Evolutionary conservation across 1,140 invertebrate genomes (phyloP).

Genomic region (Plutomurus gul): DNA sequence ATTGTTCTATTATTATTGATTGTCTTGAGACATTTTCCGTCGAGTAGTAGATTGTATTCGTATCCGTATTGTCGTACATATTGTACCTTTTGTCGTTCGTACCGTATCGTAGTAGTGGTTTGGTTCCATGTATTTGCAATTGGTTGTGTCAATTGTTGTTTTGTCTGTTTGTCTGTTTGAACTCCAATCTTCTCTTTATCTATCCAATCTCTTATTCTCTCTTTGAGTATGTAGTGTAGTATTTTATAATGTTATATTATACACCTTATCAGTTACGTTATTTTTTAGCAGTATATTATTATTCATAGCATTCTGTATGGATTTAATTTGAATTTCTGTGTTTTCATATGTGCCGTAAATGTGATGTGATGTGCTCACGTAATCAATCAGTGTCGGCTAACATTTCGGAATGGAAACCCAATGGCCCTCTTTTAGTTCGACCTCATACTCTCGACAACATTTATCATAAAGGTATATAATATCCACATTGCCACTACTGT

Average conservation of each 20-base stretch:
- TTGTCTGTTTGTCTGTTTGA: constrained; percentile 20
- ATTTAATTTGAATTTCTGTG: constrained; percentile 32
- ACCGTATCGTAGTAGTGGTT: no score
- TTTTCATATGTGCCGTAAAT: constrained; percentile 31
- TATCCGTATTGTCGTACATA: no score
- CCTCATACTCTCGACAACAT: constrained; percentile 54
- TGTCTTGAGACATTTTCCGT: no score
- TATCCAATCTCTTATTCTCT: constrained; percentile 5
- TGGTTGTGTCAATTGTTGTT: constrained; percentile 12
- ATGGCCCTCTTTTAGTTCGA: constrained; percentile 52
- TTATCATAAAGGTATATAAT: constrained; percentile 54
- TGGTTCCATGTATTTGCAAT: constrained; percentile 21
- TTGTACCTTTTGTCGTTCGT: no score
- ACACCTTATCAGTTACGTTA: neutral
- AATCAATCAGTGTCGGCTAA: constrained; percentile 54
- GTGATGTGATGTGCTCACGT: constrained; percentile 22
- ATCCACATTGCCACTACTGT: constrained; percentile 19
- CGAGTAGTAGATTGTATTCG: no score
- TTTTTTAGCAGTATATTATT: neutral
- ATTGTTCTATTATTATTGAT: no score
- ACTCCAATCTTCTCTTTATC: neutral
- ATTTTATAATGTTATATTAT: neutral
- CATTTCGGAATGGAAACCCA: constrained; percentile 52
- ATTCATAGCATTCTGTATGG: constrained; percentile 10
- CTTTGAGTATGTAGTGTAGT: neutral